Evolutionary conservation across 2,797 vertebrate genomes (phyloP).

Genomic region (Ceryle rudis): DNA sequence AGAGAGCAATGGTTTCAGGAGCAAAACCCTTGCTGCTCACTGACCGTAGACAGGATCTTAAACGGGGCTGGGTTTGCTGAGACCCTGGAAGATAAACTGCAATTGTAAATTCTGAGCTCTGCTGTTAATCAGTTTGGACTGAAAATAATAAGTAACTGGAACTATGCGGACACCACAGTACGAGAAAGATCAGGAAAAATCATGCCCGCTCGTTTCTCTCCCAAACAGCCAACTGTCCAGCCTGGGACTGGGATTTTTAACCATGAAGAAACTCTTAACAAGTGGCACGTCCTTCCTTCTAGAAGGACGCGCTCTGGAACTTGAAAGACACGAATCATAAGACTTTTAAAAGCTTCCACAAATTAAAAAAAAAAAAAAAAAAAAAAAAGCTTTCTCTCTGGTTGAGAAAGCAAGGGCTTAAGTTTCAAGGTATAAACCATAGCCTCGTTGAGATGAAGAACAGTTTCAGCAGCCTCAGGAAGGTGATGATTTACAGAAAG

Average conservation of each 20-base stretch:
- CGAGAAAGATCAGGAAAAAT: slow-evolving; percentile 20
- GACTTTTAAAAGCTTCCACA: background rate
- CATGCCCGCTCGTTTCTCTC: background rate
- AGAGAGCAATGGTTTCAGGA: background rate
- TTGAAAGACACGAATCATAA: background rate
- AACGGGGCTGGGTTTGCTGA: background rate
- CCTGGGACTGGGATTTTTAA: background rate
- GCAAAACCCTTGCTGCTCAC: background rate
- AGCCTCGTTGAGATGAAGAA: background rate
- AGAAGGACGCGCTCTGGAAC: background rate
- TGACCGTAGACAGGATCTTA: background rate
- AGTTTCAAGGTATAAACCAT: slow-evolving; percentile 16
- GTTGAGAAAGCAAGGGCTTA: slow-evolving; percentile 39
- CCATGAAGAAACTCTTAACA: background rate
- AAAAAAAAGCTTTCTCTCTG: background rate
- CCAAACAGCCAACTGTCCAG: background rate
- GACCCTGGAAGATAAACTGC: background rate
- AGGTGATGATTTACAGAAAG: slow-evolving; percentile 74
- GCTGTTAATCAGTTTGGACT: slow-evolving; percentile 41
- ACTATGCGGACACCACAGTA: background rate
- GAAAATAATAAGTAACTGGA: slow-evolving; percentile 57
- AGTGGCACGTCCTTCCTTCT: background rate
- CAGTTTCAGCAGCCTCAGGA: slow-evolving; percentile 28
- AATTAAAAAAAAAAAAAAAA: background rate
- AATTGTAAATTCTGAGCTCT: background rate